phyloP scores from a whole-genome alignment of 2,888 invertebrate species.

The Diabrotica balteata region DNA sequence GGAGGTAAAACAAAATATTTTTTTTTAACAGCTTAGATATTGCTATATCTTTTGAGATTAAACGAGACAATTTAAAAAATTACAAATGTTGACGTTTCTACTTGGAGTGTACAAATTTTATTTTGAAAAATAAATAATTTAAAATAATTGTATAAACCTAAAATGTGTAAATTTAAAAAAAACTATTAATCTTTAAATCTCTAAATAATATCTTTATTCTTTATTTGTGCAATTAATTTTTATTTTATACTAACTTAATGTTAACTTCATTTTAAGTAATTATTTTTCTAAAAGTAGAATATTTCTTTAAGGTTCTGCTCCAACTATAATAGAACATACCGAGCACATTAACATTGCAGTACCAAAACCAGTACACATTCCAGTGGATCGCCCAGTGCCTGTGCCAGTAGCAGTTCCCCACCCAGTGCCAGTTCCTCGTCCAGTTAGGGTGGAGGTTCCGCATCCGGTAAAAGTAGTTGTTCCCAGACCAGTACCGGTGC shows the following conservation, averaged over 20 bases:
- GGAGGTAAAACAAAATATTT: slow-evolving; percentile 14
- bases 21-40: not conserved
- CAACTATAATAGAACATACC: slow-evolving; percentile 38
- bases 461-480: slow-evolving; percentile 51
- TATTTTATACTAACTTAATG: too few species aligned
- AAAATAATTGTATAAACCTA: too few species aligned
- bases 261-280: too few species aligned
- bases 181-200: not conserved
- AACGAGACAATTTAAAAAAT: too few species aligned
- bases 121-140: too few species aligned
- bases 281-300: not conserved
- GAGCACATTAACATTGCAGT: slow-evolving; percentile 48
- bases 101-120: too few species aligned
- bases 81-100: too few species aligned
- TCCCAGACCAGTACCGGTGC: slow-evolving; percentile 49
- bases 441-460: slow-evolving; percentile 52
- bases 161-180: too few species aligned
- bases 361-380: slow-evolving; percentile 50
- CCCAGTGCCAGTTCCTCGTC: slow-evolving; percentile 51
- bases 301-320: slow-evolving; percentile 1
- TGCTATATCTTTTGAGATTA: not conserved
- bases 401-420: slow-evolving; percentile 51
- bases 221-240: too few species aligned
- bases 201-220: too few species aligned
- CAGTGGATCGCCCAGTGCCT: slow-evolving; percentile 47